Base-by-base conservation (phyloP, 2,113 vertebrate genomes). In the Furnarius figulus region DNA sequence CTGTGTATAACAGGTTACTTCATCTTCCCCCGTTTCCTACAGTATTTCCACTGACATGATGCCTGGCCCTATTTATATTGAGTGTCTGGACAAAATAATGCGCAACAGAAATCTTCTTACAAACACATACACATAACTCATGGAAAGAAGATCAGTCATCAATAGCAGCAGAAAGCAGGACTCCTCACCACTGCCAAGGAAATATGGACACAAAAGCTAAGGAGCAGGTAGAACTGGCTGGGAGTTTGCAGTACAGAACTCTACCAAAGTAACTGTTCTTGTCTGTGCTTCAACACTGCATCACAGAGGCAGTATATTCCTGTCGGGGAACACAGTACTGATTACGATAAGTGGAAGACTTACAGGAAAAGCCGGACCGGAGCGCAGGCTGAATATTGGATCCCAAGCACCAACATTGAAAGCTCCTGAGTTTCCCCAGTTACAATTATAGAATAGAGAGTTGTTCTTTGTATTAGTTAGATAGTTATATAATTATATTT, bases 241-340 rank as follows among this genome's bases (percentile, higher is more conserved):
- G 8, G 46, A 42, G 13, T 49, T 68, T 77, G 12, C 21, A 47
- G 22, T 14, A 27, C 9, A 65, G 53, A 50, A 4, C 30, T 33
- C 1, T 15, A 5, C n/a, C 4, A 11, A 22, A 33, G 3, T 16
- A 86, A 16, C 4, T 65, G 12, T 39, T 33, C 6, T 3, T 11
- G 5, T 9, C 19, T 59, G 19, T 76, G 11, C 21, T 84, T 68
- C 58, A 68, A 2, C 5, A 44, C 8, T 37, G 49, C 0, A 0
- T 46, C 37, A 50, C 31, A 87, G 28, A 77, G 5, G 16, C 17
- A 70, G 24, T 5, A 70, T 56, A 56, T 70, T 73, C 27, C 12
- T n/a, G n/a, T n/a, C n/a, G n/a, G n/a, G n/a, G n/a, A n/a, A n/a
- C n/a, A n/a, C n/a, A n/a, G n/a, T n/a, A n/a, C n/a, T n/a, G n/a